Conservation (phyloP, 2,888 invertebrate genomes). For the Oscheius myriophilus region DNA sequence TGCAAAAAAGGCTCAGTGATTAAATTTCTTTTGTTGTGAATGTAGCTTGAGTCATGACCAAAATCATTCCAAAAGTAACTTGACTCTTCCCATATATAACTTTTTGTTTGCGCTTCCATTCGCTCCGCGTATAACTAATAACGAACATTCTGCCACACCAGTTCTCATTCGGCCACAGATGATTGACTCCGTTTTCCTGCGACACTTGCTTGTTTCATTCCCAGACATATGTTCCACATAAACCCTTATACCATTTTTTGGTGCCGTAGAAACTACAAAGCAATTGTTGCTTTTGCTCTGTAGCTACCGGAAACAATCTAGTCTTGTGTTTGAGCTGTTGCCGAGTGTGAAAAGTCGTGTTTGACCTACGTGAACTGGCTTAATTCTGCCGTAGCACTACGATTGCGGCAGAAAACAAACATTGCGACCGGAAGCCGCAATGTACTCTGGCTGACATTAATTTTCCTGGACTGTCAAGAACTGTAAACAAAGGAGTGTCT, state of each 20-base stretch:
- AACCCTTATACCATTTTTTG: background rate
- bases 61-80: too few species aligned
- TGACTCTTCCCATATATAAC: too few species aligned
- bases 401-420: too few species aligned
- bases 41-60: too few species aligned
- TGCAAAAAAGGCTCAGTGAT: too few species aligned
- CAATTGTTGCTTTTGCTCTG: background rate
- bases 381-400: background rate
- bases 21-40: too few species aligned
- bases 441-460: too few species aligned
- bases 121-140: slow-evolving; percentile 16
- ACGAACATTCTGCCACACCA: too few species aligned
- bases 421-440: too few species aligned
- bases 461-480: too few species aligned
- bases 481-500: too few species aligned
- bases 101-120: slow-evolving; percentile 9
- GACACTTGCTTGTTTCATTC: background rate
- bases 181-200: background rate
- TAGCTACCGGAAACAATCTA: background rate
- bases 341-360: slow-evolving; percentile 25
- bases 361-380: slow-evolving; percentile 22
- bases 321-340: slow-evolving; percentile 18
- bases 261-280: background rate
- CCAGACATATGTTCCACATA: slow-evolving; percentile 2
- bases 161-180: background rate